Evolutionary conservation across 2,888 invertebrate genomes (phyloP).

Genomic region (Idaea aversata): DNA sequence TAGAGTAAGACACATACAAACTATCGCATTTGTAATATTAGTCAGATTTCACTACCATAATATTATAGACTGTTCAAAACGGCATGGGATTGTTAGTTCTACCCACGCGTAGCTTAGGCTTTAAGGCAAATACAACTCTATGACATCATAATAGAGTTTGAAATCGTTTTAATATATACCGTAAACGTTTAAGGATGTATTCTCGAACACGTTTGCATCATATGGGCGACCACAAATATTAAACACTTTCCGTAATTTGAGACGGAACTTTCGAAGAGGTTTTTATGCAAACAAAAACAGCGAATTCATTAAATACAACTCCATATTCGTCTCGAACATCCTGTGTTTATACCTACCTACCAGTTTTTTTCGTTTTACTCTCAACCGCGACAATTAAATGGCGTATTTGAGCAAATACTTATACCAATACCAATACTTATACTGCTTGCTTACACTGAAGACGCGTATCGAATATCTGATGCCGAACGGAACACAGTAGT

Average conservation of each 20-base stretch:
- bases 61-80: conserved; percentile 15
- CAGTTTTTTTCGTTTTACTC: neutral
- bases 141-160: conserved; percentile 16
- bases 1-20: conserved; percentile 25
- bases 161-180: conserved; percentile 14
- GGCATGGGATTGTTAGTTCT: conserved; percentile 34
- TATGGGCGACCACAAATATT: conserved; percentile 33
- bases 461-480: conserved; percentile 21
- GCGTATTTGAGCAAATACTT: neutral
- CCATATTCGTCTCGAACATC: neutral
- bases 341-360: neutral
- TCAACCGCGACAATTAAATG: neutral
- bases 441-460: conserved; percentile 8
- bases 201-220: conserved; percentile 41
- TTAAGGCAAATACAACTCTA: conserved; percentile 7
- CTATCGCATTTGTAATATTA: conserved; percentile 4
- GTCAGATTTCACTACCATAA: no score
- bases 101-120: conserved; percentile 32
- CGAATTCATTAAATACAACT: neutral
- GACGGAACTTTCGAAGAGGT: conserved; percentile 5
- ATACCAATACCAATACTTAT: conserved; percentile 11
- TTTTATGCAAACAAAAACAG: neutral
- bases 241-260: conserved; percentile 16
- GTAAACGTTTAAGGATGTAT: conserved; percentile 18
- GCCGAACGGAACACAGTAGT: conserved; percentile 12